Evolutionary conservation across 2,888 invertebrate species (phyloP).

Genomic region (Xestia xanthographa): DNA sequence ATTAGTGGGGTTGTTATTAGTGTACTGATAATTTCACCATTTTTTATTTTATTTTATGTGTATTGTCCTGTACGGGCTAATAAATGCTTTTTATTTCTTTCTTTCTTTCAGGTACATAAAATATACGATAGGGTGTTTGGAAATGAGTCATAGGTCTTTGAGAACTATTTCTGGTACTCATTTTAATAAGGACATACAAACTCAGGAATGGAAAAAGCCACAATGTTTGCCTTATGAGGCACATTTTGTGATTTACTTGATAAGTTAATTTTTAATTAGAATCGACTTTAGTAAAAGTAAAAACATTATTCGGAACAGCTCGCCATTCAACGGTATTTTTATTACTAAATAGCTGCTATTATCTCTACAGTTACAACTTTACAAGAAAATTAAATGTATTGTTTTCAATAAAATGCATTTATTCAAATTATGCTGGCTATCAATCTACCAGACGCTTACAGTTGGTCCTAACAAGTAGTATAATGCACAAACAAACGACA

Average conservation of each 20-base stretch:
- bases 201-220: neutral
- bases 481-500: constrained; percentile 7
- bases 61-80: too few relatives aligned
- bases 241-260: neutral
- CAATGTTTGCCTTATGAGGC: constrained; percentile 1
- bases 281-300: neutral
- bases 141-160: neutral
- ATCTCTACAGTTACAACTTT: neutral
- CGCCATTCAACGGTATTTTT: neutral
- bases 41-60: too few relatives aligned
- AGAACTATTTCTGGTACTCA: neutral
- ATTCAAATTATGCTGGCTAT: constrained; percentile 24
- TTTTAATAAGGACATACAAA: neutral
- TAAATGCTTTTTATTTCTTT: too few relatives aligned
- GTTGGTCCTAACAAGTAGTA: constrained; percentile 54
- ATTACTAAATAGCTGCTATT: neutral
- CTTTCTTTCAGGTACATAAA: constrained; percentile 33
- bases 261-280: constrained; percentile 2
- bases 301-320: constrained; percentile 19
- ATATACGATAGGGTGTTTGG: constrained; percentile 7
- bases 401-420: constrained; percentile 11
- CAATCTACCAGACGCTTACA: constrained; percentile 24
- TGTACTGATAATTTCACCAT: too few relatives aligned
- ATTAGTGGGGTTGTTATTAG: too few relatives aligned
- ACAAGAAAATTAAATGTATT: constrained; percentile 4